A percentile compares a stretch with the other conserved stretches of the same genome.
These are phyloP conservation scores for Nycticebus coucang DNA, from an alignment of 2,113 vertebrate genomes.

Conservation along the genomic window DNA sequence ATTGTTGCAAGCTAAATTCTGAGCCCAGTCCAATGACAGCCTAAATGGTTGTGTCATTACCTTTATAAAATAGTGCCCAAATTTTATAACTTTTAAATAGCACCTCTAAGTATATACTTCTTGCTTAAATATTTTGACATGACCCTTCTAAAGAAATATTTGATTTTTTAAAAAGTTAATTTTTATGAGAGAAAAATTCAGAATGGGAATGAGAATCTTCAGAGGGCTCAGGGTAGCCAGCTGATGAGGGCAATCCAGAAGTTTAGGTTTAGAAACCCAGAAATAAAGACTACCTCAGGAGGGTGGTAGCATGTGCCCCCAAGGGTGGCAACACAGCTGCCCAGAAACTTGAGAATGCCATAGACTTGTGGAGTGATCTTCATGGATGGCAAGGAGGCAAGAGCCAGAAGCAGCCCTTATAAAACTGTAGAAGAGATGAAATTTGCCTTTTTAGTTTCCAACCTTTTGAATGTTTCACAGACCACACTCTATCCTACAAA, in stretches of 20 bases:
- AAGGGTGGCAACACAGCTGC: too few relatives aligned
- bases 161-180: neutral
- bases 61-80: conserved; percentile 42
- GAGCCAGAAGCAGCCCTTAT: neutral
- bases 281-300: neutral
- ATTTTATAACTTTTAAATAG: conserved; percentile 35
- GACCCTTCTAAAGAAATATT: conserved; percentile 24
- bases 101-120: neutral
- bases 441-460: neutral
- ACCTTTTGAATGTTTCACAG: neutral
- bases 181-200: conserved; percentile 40
- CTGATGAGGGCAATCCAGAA: neutral
- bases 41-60: neutral
- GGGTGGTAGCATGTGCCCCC: neutral
- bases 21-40: neutral
- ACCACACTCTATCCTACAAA: neutral
- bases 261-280: neutral
- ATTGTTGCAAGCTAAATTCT: neutral
- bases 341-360: too few relatives aligned
- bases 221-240: neutral
- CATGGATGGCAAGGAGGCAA: neutral
- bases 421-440: neutral
- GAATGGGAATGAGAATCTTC: neutral
- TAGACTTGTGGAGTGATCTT: neutral
- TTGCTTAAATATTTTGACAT: neutral